These are phyloP conservation scores for Poecilia picta DNA, from an alignment of 2,797 vertebrate species.

Conservation along the genomic window DNA sequence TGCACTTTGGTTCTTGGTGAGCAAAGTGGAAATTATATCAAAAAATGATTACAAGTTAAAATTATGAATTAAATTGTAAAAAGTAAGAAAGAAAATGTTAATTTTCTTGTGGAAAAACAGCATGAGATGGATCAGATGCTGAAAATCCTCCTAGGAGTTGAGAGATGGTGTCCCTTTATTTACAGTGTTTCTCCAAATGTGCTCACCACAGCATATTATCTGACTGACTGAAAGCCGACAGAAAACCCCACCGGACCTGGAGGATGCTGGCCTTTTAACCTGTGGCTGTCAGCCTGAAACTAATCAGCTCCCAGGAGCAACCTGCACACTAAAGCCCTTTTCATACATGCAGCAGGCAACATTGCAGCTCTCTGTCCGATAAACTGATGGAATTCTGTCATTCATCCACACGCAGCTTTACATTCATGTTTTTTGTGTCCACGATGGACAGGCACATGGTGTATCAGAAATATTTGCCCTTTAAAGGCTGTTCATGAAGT, in stretches of 20 bases:
- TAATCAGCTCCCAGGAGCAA: slow-evolving; percentile 27
- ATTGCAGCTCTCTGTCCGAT: slow-evolving; percentile 9
- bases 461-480: background rate
- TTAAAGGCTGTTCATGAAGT: background rate
- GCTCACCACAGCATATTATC: background rate
- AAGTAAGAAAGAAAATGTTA: background rate
- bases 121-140: background rate
- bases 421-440: slow-evolving; percentile 3
- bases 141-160: background rate
- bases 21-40: background rate
- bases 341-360: background rate
- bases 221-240: slow-evolving; percentile 20
- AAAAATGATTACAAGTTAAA: background rate
- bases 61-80: background rate
- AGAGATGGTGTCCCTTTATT: background rate
- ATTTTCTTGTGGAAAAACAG: background rate
- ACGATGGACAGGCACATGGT: background rate
- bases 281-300: slow-evolving; percentile 28
- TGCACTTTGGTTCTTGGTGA: background rate
- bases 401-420: slow-evolving; percentile 1
- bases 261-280: slow-evolving; percentile 29
- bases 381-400: slow-evolving; percentile 1
- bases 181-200: slow-evolving; percentile 9
- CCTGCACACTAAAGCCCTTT: slow-evolving; percentile 11
- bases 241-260: slow-evolving; percentile 12